phyloP scores from a whole-genome alignment of 2,113 vertebrate species.

The Catharus bicknelli region DNA sequence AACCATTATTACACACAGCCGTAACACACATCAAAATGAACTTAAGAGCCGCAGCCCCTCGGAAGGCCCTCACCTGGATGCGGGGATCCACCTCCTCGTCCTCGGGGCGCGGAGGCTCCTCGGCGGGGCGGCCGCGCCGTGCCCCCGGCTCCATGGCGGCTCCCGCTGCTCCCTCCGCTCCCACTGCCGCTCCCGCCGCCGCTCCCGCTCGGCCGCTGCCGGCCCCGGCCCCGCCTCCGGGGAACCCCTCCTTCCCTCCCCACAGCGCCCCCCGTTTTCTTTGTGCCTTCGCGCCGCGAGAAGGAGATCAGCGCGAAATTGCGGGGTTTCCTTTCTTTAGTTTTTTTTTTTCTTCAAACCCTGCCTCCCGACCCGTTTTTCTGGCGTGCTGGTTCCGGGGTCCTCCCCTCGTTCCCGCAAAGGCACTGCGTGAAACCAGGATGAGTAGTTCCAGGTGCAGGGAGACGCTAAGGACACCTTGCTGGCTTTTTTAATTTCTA shows the following conservation, averaged over 20 bases:
- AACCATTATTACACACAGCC: accelerated
- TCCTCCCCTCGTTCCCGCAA: no score
- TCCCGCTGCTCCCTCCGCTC: no score
- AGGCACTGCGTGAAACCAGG: not conserved
- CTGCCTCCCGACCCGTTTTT: not conserved
- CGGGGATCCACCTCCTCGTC: not conserved
- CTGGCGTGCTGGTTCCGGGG: not conserved
- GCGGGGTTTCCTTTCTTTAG: no score
- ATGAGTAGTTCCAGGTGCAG: not conserved
- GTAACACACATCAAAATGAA: accelerated
- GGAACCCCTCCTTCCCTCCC: no score
- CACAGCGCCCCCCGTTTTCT: no score
- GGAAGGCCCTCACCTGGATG: not conserved
- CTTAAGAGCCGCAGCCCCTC: not conserved
- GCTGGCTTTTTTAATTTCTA: not conserved
- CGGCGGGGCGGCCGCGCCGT: no score
- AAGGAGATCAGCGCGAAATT: no score
- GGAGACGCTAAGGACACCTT: not conserved
- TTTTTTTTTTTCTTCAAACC: not conserved
- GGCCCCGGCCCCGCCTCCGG: no score
- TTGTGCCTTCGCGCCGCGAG: no score
- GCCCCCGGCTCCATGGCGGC: no score
- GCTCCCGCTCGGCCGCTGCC: no score
- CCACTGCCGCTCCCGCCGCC: no score
- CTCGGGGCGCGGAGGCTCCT: not conserved